A percentile compares a stretch with the other conserved stretches of the same genome.
Conservation (phyloP, 2,888 invertebrate species). For the Oscheius sp. region DNA sequence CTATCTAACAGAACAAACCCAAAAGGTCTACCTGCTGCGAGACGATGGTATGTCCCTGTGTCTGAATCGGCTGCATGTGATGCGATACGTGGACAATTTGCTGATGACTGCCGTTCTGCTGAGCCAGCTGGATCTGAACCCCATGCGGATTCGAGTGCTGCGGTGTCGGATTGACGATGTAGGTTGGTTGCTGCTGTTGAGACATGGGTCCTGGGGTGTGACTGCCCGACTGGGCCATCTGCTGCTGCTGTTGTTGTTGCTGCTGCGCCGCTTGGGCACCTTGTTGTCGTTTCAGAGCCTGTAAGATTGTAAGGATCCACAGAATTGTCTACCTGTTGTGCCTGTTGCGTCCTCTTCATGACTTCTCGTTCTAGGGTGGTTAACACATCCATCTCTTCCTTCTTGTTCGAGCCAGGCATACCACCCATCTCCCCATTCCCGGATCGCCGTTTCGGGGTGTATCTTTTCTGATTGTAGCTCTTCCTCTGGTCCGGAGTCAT, state of each 20-base stretch:
- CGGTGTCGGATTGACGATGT: conserved; percentile 40
- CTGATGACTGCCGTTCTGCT: conserved; percentile 34
- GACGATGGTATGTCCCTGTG: conserved; percentile 27
- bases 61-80: conserved; percentile 42
- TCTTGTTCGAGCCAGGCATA: background rate
- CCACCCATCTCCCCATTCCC: conserved; percentile 53
- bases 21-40: conserved; percentile 22
- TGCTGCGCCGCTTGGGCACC: conserved; percentile 18
- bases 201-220: conserved; percentile 18
- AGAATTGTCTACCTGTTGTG: conserved; percentile 58
- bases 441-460: conserved; percentile 69
- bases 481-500: conserved; percentile 72
- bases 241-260: conserved; percentile 16
- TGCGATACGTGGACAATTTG: conserved; percentile 48
- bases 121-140: conserved; percentile 36
- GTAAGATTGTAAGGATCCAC: conserved; percentile 4
- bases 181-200: conserved; percentile 12
- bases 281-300: conserved; percentile 35
- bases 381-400: conserved; percentile 67
- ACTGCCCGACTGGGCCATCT: background rate
- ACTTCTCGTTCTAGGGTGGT: conserved; percentile 70
- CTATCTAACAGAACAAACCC: background rate
- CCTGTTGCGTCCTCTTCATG: conserved; percentile 69
- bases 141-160: conserved; percentile 25
- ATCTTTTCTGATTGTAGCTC: conserved; percentile 70